Evolutionary conservation across 2,797 vertebrate species (phyloP).

Genomic region (Tangara arthus): DNA sequence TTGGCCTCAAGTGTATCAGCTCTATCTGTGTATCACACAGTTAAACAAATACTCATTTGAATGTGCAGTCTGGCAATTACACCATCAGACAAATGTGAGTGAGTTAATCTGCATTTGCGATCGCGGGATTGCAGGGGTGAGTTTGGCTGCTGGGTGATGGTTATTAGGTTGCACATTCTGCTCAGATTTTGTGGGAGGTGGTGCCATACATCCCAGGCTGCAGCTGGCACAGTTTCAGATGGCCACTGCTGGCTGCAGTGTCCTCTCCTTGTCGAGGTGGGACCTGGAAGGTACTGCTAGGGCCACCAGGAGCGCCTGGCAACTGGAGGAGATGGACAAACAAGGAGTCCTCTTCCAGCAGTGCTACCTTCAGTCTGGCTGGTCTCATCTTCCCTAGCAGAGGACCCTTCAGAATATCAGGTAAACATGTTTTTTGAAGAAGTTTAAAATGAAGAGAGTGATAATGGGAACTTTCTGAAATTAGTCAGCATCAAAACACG

Average conservation of each 20-base stretch:
- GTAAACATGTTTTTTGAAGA: not conserved
- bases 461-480: slow-evolving; percentile 42
- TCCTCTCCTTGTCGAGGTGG: not conserved
- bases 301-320: not conserved
- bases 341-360: not conserved
- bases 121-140: slow-evolving; percentile 9
- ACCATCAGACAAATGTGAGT: slow-evolving; percentile 25
- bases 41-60: slow-evolving; percentile 62
- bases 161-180: not conserved
- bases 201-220: accelerated
- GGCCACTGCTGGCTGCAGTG: not conserved
- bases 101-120: slow-evolving; percentile 32
- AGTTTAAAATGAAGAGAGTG: not conserved
- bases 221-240: not conserved
- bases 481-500: slow-evolving; percentile 61
- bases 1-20: slow-evolving; percentile 51
- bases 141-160: not conserved
- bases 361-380: not conserved
- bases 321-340: not conserved
- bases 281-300: accelerated
- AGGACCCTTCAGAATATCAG: not conserved
- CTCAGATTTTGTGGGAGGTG: not conserved
- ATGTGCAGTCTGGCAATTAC: slow-evolving; percentile 54
- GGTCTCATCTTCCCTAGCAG: not conserved
- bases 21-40: slow-evolving; percentile 57